phyloP scores from a whole-genome alignment of 2,113 vertebrate genomes.

The Lampris megalopsis region DNA sequence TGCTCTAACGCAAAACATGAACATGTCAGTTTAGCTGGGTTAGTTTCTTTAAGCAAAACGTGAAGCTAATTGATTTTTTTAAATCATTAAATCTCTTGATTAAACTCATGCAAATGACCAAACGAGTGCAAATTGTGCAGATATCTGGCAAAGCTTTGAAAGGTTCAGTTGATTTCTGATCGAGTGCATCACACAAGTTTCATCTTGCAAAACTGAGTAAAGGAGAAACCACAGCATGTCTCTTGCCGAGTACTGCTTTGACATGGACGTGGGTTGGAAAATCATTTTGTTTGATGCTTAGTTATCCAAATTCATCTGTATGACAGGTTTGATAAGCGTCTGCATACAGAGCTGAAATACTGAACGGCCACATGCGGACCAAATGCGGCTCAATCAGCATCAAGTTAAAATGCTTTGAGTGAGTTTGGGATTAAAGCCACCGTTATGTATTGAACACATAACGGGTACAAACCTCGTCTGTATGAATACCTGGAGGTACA shows the following conservation, averaged over 20 bases:
- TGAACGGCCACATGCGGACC: too few species aligned
- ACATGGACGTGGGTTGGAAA: neutral
- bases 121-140: neutral
- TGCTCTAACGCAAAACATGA: neutral
- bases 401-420: neutral
- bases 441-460: neutral
- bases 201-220: conserved; percentile 1
- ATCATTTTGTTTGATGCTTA: neutral
- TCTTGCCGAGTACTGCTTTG: neutral
- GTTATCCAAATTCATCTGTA: too few species aligned
- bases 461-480: too few species aligned
- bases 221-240: neutral
- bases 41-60: neutral
- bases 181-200: neutral
- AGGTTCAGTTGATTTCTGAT: neutral
- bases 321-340: too few species aligned
- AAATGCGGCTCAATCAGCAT: too few species aligned
- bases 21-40: neutral
- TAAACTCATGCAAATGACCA: neutral
- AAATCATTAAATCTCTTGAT: neutral
- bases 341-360: too few species aligned
- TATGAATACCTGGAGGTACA: too few species aligned
- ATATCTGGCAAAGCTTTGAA: neutral
- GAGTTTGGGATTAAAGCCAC: neutral
- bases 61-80: neutral